Base-by-base conservation (phyloP, 2,888 invertebrate species). In the Conomelus anceps region DNA sequence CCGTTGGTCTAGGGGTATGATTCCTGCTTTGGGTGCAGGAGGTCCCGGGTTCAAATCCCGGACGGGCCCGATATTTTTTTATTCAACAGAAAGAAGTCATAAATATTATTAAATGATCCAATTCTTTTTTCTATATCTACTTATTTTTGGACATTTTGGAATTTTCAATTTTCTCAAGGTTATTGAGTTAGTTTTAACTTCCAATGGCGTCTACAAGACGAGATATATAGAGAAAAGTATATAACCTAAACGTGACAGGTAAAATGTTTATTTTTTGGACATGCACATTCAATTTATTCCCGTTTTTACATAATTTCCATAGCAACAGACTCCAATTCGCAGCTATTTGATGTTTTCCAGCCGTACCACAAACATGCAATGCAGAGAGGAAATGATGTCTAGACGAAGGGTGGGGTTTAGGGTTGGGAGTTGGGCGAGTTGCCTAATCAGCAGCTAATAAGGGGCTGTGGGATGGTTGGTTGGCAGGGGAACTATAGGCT, bases 41-140 rank as follows among this genome's bases (percentile, higher is more conserved):
- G 93, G 93, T 93, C 93, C 93, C 93, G 93, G n/a, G 93, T 93
- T 93, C 93, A 93, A 93, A 93, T 93, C 93, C 93, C 93, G 93
- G 93, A 93, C 93, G 93, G 93, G 93, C 93, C 93, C 93, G 23
- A 17, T 17, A 23, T 86, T 86, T 86, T 86, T 86, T 86, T 86
- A 20, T 84, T 41, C n/a, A n/a, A n/a, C 13, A 41, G 3, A 41
- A 41, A 41, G 3, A 26, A n/a, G n/a, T n/a, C n/a, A n/a, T n/a
- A n/a, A n/a, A n/a, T n/a, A n/a, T n/a, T n/a, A n/a, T n/a, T n/a
- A n/a, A n/a, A n/a, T n/a, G n/a, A n/a, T n/a, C n/a, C n/a, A n/a
- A n/a, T n/a, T n/a, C n/a, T n/a, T n/a, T n/a, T n/a, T n/a, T n/a
- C n/a, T n/a, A n/a, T n/a, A n/a, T n/a, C n/a, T n/a, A n/a, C n/a